Base-by-base conservation (phyloP, 2,113 vertebrate genomes). In the Stegostoma tigrinum region DNA sequence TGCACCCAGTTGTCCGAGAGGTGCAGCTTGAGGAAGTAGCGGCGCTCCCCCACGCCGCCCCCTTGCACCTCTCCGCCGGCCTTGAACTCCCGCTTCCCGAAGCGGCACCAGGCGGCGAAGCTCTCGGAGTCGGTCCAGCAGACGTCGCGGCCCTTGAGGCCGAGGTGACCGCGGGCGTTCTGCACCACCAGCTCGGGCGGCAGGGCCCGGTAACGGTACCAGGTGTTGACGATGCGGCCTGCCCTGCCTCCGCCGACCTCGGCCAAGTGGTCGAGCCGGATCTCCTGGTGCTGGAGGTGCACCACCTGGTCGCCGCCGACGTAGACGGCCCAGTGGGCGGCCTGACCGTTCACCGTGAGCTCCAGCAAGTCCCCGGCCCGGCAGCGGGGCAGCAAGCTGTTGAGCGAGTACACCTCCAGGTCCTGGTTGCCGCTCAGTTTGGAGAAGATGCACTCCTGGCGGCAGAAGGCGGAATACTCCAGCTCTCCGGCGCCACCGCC, bases 41-140 rank as follows among this genome's bases (percentile, higher is more conserved):
- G 98, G 78, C 98, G 98, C 97, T 98, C 98, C 5, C 45, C 19
- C 8, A 14, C 96, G 90, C 97, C 98, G 64, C 98, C 98, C 15
- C 98, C 98, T 96, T 98, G 98, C 96, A 96, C 98, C 97, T 99
- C 99, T 45, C 99, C 99, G 0, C 98, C 99, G 0, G 99, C 98
- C 97, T 99, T 99, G 97, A 99, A 99, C 97, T 99, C 99, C 96
- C 99, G 97, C 96, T 99, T 99, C 95, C 99, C 99, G 95, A 99
- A 99, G 97, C 99, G 98, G 97, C 99, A 99, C 99, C 99, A 99
- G 96, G 99, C 99, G 96, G 99, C 99, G 97, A 99, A 99, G 98
- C 99, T 99, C 98, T 99, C 99, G 15, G 99, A 99, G 98, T 99
- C 99, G 96, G 98, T 98, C 99, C 99, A 99, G 98, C 99, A 99